Conservation (phyloP, 1,140 invertebrate genomes). For the Dreissena polymorpha region DNA sequence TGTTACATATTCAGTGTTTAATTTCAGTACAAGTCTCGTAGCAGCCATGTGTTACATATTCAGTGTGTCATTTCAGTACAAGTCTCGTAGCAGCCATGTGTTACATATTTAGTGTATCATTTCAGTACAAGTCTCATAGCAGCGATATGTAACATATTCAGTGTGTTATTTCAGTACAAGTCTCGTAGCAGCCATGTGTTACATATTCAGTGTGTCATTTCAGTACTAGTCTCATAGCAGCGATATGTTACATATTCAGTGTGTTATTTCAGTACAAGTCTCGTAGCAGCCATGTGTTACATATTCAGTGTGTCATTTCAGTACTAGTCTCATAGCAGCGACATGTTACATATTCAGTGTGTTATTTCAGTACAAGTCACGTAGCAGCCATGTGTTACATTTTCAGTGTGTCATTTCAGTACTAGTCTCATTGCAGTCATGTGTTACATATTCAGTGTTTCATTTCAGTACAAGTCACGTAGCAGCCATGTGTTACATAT, state of each 20-base stretch:
- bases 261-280: slow-evolving; percentile 67
- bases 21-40: slow-evolving; percentile 71
- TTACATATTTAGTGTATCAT: slow-evolving; percentile 23
- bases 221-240: slow-evolving; percentile 70
- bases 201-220: slow-evolving; percentile 36
- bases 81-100: slow-evolving; percentile 65
- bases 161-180: slow-evolving; percentile 66
- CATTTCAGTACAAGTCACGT: slow-evolving; percentile 69
- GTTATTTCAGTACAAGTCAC: slow-evolving; percentile 69
- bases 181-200: slow-evolving; percentile 63
- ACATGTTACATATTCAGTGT: slow-evolving; percentile 56
- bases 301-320: slow-evolving; percentile 56
- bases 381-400: slow-evolving; percentile 63
- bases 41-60: slow-evolving; percentile 61
- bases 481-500: slow-evolving; percentile 62
- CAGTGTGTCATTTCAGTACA: slow-evolving; percentile 63
- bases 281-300: slow-evolving; percentile 63
- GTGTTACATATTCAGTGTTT: slow-evolving; percentile 46
- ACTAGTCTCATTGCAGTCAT: slow-evolving; percentile 66
- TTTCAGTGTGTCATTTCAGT: slow-evolving; percentile 61
- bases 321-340: slow-evolving; percentile 68
- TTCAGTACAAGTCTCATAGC: slow-evolving; percentile 71
- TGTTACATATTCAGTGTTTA: slow-evolving; percentile 32
- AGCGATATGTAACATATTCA: slow-evolving; percentile 55
- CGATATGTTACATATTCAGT: slow-evolving; percentile 53